These are phyloP conservation scores for Lasioglossum malachurum DNA, from an alignment of 2,888 invertebrate species.

Conservation along the genomic window DNA sequence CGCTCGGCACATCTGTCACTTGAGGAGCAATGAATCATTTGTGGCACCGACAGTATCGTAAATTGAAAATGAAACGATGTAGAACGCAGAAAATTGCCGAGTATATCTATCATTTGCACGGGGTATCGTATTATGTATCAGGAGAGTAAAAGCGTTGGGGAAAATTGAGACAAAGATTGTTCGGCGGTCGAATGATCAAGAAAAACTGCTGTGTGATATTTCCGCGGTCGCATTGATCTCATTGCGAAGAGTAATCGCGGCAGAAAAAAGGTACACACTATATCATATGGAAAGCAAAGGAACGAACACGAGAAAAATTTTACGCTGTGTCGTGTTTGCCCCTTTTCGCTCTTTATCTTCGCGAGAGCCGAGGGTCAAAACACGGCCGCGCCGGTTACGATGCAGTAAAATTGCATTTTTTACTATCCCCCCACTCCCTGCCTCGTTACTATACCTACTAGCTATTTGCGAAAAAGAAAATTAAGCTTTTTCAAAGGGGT, in stretches of 20 bases:
- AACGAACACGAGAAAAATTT: conserved; percentile 34
- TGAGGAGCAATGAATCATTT: too few species aligned
- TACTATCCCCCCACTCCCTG: background rate
- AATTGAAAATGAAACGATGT: background rate
- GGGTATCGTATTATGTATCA: background rate
- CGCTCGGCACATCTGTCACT: background rate
- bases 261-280: background rate
- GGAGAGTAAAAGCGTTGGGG: background rate
- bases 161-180: background rate
- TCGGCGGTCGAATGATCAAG: background rate
- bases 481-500: background rate
- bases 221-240: conserved; percentile 2
- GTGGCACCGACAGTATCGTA: too few species aligned
- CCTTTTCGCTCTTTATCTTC: background rate
- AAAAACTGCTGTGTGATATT: background rate
- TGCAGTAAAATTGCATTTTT: background rate
- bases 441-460: background rate
- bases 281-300: conserved; percentile 9
- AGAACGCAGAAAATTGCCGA: background rate
- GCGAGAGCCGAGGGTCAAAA: conserved; percentile 7
- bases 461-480: background rate
- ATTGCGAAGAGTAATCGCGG: conserved; percentile 4
- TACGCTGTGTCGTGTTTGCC: background rate
- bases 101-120: background rate
- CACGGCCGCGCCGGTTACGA: background rate